Evolutionary conservation across 1,140 invertebrate species (phyloP).

Genomic region (Drosophila azteca): DNA sequence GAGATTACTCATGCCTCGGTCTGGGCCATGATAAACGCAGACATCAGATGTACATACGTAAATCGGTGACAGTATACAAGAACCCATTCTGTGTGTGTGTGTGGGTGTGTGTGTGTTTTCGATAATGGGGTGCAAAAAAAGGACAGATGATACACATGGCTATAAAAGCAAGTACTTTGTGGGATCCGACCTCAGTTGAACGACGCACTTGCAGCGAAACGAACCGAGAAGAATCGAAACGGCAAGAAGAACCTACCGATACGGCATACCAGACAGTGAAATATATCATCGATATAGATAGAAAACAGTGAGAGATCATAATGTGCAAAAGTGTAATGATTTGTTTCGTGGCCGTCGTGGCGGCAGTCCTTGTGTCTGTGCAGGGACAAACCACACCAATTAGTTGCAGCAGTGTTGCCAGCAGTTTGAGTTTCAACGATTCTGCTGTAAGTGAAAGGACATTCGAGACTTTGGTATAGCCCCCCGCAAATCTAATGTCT

Average conservation of each 20-base stretch:
- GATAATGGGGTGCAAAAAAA: conserved; percentile 38
- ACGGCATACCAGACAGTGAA: not conserved
- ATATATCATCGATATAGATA: not conserved
- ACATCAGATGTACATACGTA: conserved; percentile 47
- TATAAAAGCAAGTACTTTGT: conserved; percentile 40
- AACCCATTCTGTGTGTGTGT: not conserved
- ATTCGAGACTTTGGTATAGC: no score
- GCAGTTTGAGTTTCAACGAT: conserved; percentile 43
- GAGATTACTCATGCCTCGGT: conserved; percentile 31
- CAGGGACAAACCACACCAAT: not conserved
- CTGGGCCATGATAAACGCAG: conserved; percentile 26
- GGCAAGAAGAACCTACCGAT: conserved; percentile 1
- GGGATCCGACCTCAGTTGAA: conserved; percentile 40
- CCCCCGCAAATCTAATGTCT: not conserved
- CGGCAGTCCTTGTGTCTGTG: conserved; percentile 18
- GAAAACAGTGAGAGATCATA: conserved; percentile 30
- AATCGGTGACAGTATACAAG: conserved; percentile 23
- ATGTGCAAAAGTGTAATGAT: conserved; percentile 67
- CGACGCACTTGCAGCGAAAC: conserved; percentile 41
- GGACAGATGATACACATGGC: conserved; percentile 19
- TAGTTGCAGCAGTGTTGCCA: conserved; percentile 3
- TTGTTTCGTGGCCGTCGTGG: conserved; percentile 51
- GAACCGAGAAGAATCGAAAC: conserved; percentile 14
- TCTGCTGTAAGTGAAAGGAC: conserved; percentile 49
- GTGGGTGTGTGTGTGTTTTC: conserved; percentile 1